Evolutionary conservation across 2,113 vertebrate genomes (phyloP).

Genomic region (Lamprologus sp.): DNA sequence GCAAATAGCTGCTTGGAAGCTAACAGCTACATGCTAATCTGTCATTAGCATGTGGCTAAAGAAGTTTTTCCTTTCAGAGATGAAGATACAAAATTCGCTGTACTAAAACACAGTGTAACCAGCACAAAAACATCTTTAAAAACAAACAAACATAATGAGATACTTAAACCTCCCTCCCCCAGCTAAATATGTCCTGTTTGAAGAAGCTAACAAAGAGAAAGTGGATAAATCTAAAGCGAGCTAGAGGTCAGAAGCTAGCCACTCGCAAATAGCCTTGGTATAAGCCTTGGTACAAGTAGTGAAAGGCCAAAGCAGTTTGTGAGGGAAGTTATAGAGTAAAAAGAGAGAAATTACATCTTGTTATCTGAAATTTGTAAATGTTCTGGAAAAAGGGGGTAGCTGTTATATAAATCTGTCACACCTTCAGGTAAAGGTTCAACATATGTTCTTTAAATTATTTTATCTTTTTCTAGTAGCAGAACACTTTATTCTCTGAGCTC

Average conservation of each 20-base stretch:
- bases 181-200: neutral
- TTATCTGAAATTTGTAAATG: neutral
- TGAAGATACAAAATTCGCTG: neutral
- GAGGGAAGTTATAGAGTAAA: neutral
- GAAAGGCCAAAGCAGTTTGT: neutral
- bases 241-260: neutral
- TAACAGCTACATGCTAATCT: neutral
- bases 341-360: neutral
- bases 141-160: too few species aligned
- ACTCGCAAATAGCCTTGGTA: neutral
- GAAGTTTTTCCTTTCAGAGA: neutral
- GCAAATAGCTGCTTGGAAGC: neutral
- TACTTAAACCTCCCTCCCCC: neutral
- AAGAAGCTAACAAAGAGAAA: neutral
- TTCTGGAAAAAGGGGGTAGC: neutral
- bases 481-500: neutral
- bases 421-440: neutral
- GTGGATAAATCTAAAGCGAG: neutral
- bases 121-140: neutral
- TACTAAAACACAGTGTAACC: neutral
- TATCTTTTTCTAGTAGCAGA: neutral
- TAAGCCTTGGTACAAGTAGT: neutral
- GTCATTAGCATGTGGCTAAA: neutral
- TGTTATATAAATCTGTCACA: neutral
- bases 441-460: accelerated